Evolutionary conservation across 1,140 invertebrate genomes (phyloP).

Genomic region (Orchestia grillus): DNA sequence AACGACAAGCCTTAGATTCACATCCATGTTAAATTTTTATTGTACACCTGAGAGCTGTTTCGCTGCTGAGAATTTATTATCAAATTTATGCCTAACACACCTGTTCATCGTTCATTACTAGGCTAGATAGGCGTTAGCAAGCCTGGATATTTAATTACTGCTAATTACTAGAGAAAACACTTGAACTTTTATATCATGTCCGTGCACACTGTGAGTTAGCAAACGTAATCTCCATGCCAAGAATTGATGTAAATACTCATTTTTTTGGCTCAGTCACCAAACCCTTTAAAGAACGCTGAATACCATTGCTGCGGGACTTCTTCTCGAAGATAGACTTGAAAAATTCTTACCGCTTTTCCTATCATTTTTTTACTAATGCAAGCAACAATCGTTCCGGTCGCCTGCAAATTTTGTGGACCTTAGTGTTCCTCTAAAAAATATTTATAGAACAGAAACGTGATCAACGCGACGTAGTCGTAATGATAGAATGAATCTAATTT

Average conservation of each 20-base stretch:
- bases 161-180: no score
- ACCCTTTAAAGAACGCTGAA: no score
- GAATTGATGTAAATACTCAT: no score
- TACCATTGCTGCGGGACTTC: neutral
- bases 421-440: neutral
- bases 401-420: no score
- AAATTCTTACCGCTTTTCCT: neutral
- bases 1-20: neutral
- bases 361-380: neutral
- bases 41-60: neutral
- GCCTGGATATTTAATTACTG: no score
- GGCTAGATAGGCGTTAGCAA: neutral
- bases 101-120: neutral
- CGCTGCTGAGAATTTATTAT: neutral
- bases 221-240: no score
- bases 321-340: neutral
- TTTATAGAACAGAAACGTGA: neutral
- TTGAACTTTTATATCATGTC: no score
- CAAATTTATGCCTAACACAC: neutral
- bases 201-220: no score
- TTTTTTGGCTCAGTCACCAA: no score
- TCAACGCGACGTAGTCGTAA: neutral
- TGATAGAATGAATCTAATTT: neutral
- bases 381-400: neutral
- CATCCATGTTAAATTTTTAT: neutral